These are phyloP conservation scores for Pentalonia nigronervosa DNA, from an alignment of 1,140 invertebrate species.

Conservation along the genomic window DNA sequence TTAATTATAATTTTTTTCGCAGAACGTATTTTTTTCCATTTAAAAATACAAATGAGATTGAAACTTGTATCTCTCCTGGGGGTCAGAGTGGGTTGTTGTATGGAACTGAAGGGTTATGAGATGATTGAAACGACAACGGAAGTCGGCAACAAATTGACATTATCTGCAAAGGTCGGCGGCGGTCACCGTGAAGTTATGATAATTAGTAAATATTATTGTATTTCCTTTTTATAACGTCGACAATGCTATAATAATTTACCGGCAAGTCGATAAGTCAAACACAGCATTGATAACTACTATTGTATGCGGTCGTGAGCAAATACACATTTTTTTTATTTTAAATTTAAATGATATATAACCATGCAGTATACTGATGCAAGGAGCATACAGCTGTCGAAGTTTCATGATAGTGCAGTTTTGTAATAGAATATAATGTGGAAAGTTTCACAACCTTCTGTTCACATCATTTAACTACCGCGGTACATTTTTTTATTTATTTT, in stretches of 20 bases:
- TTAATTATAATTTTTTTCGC: slow-evolving; percentile 2
- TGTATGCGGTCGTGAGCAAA: not conserved
- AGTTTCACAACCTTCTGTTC: not conserved
- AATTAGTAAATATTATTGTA: slow-evolving; percentile 1
- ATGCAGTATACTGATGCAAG: not conserved
- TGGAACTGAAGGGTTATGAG: not conserved
- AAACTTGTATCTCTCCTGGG: not conserved
- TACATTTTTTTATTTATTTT: slow-evolving; percentile 8
- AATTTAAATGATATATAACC: not conserved
- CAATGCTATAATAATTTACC: not conserved
- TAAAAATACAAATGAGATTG: not conserved
- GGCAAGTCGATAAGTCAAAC: not conserved
- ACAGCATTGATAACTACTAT: not conserved
- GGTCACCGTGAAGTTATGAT: not conserved
- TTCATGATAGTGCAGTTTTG: not conserved
- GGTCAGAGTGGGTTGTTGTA: not conserved
- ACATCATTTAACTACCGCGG: not conserved
- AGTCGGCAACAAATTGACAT: not conserved
- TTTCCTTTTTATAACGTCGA: not conserved
- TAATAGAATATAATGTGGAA: slow-evolving; percentile 37
- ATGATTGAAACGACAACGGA: not conserved
- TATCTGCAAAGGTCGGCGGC: not conserved
- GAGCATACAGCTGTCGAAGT: not conserved
- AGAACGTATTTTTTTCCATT: slow-evolving; percentile 7
- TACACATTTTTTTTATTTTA: not conserved